A percentile compares a stretch with the other conserved stretches of the same genome.
Conservation (phyloP, 2,797 vertebrate species). For the Danionella dracula region DNA sequence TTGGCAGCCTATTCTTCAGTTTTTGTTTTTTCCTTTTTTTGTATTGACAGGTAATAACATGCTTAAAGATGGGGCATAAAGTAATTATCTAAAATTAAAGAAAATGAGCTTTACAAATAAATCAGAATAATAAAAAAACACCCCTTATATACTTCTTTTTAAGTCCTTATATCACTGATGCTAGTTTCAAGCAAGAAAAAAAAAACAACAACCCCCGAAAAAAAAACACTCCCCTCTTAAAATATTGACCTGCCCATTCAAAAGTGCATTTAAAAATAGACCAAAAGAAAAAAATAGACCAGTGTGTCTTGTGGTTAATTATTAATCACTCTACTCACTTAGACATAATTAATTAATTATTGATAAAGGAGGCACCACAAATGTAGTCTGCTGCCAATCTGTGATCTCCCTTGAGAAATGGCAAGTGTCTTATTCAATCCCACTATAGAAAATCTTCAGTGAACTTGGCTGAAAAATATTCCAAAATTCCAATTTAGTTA, state of each 20-base stretch:
- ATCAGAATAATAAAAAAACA: too few relatives aligned
- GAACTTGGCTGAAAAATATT: neutral
- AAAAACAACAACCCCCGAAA: neutral
- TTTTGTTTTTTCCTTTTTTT: too few relatives aligned
- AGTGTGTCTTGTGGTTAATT: constrained; percentile 51
- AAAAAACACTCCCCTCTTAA: neutral
- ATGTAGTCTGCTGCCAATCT: constrained; percentile 57
- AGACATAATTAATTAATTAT: constrained; percentile 57
- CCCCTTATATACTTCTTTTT: too few relatives aligned
- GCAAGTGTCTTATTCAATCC: constrained; percentile 4
- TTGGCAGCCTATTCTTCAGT: too few relatives aligned
- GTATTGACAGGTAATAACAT: too few relatives aligned
- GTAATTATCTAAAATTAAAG: too few relatives aligned
- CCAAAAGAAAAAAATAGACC: too few relatives aligned
- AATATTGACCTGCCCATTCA: neutral
- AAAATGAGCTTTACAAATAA: too few relatives aligned
- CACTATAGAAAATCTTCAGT: neutral
- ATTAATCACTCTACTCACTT: constrained; percentile 57
- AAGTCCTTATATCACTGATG: too few relatives aligned
- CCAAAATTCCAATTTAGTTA: too few relatives aligned
- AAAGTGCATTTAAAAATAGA: constrained; percentile 13
- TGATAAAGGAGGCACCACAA: constrained; percentile 49
- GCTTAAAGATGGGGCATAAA: too few relatives aligned
- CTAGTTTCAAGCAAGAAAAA: neutral
- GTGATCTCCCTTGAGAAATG: constrained; percentile 2